Percentiles rank a stretch among this genome's conserved stretches.
phyloP scores from a whole-genome alignment of 2,888 invertebrate genomes.

The Antheraea yamamai region DNA sequence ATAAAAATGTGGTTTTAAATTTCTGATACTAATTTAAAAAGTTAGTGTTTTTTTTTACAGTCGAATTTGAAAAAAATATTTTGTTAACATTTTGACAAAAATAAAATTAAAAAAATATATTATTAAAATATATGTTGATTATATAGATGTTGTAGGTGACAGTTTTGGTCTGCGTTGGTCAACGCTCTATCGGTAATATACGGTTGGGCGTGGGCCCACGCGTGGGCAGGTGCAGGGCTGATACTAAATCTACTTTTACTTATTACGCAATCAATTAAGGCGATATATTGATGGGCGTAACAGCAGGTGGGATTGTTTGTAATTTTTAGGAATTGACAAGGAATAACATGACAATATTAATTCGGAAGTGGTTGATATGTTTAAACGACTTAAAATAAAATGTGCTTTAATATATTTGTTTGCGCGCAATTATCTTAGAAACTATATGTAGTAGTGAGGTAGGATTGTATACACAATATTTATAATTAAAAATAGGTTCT shows the following conservation, averaged over 20 bases:
- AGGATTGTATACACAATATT: too few relatives aligned
- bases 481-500: too few relatives aligned
- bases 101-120: neutral
- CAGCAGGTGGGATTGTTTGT: slow-evolving; percentile 3
- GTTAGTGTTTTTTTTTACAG: too few relatives aligned
- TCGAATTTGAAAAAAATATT: too few relatives aligned
- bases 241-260: slow-evolving; percentile 54
- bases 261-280: slow-evolving; percentile 39
- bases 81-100: too few relatives aligned
- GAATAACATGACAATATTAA: neutral
- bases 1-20: too few relatives aligned
- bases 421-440: too few relatives aligned
- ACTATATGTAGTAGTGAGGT: too few relatives aligned
- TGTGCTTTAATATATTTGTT: neutral
- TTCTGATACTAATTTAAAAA: too few relatives aligned
- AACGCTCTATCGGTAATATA: slow-evolving; percentile 49
- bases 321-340: neutral
- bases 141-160: slow-evolving; percentile 53
- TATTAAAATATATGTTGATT: neutral
- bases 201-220: slow-evolving; percentile 47
- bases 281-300: slow-evolving; percentile 20
- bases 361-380: neutral
- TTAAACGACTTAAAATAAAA: neutral
- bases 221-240: slow-evolving; percentile 47
- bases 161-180: slow-evolving; percentile 72